A percentile compares a stretch with the other conserved stretches of the same genome.
These are phyloP conservation scores for Podocnemis expansa DNA, from an alignment of 2,113 vertebrate species.

Conservation along the genomic window DNA sequence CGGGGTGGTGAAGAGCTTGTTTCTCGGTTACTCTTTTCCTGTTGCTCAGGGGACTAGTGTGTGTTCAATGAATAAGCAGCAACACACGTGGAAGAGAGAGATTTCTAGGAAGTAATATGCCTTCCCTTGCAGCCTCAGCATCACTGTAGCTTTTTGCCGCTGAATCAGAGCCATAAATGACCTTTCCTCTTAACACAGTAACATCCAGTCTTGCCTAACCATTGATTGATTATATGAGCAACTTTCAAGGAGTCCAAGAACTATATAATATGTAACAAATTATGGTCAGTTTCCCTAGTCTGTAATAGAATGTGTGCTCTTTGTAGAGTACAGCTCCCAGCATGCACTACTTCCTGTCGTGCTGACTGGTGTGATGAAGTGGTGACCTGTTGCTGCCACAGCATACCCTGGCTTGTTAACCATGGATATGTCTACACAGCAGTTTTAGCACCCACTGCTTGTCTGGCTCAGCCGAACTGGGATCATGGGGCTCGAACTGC, in stretches of 20 bases:
- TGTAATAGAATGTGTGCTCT: not conserved
- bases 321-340: not conserved
- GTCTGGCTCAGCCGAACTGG: not conserved
- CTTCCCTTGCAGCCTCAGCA: not conserved
- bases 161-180: not conserved
- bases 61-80: conserved; percentile 39
- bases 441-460: not conserved
- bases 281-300: not conserved
- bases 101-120: conserved; percentile 25
- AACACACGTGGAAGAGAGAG: not conserved
- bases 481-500: not conserved
- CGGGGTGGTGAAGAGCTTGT: conserved; percentile 32
- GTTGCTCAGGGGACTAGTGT: conserved; percentile 39
- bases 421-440: not conserved
- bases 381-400: not conserved
- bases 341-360: fast-evolving
- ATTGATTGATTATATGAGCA: not conserved
- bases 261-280: not conserved
- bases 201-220: not conserved
- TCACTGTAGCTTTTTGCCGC: not conserved
- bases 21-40: conserved; percentile 46
- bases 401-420: not conserved
- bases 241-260: not conserved
- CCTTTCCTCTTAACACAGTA: not conserved
- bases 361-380: not conserved